Evolutionary conservation across 2,888 invertebrate species (phyloP), one percentile per base, ranked within the genome.

Genomic region (Drosophila tripunctata): DNA sequence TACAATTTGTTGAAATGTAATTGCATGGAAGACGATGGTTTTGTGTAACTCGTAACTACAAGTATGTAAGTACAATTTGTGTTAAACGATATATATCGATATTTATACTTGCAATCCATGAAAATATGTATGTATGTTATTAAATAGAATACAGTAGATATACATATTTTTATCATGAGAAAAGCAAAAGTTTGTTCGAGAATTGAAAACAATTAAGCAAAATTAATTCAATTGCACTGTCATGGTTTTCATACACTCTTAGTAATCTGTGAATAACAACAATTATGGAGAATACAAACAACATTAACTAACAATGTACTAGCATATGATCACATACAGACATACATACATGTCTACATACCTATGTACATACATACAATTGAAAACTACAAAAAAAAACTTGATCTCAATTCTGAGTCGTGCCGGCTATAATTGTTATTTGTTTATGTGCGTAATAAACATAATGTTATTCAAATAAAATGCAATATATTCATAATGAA

Each of bases 151-250:
- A 63, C 73, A 57, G 50, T 63, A 50, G 73, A 71, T 72, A 71
- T 71, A 72, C 71, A 71, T 71, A 71, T 71, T 72, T 71, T 63
- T 47, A 67, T 62, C 62, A 72, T 63, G 67, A 63, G 63, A 72
- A 62, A 71, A 70, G 55, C 41, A 67, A 67, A 63, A n/a, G n/a
- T 62, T 45, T 33, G 30, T 36, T 67, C 51, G 27, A 54, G 27
- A 22, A 50, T 35, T 43, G 17, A 47, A 58, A 45, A 45, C 14
- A 55, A 44, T 44, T 60, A 40, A 51, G 38, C 44, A 47, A 30
- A 55, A 31, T 30, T 17, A 27, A 10, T 22, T 21, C 17, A 47
- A 17, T 52, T 62, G 4, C 21, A 19, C 36, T 27, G 35, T 44
- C 40, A 52, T 54, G 56, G 40, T 44, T 48, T 22, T 31, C 43